Base-by-base conservation (phyloP, 2,797 vertebrate genomes). In the Melopsittacus undulatus region DNA sequence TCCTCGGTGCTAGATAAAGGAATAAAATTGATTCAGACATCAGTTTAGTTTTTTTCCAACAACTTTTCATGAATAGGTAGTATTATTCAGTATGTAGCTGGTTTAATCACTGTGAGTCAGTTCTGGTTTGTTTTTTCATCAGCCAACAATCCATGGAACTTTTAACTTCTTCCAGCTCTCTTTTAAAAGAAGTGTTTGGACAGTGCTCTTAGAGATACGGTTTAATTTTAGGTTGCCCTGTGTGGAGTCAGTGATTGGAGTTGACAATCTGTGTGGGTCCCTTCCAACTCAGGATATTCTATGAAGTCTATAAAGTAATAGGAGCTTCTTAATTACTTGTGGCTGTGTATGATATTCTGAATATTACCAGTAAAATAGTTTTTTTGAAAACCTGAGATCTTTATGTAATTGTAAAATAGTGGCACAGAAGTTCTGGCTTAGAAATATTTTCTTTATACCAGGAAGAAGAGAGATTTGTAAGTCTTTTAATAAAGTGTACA, bases 121-220 rank as follows among this genome's bases (percentile, higher is more conserved):
- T 80, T 26, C 19, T 69, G 11, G 4, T 48, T 38, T 46, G 6
- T 56, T 49, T 79, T 66, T 83, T 78, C 42, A 70, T 93, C 86
- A 93, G 45, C 57, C 62, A 86, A 9, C 40, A 77, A 80, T 59
- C 63, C n/a, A 67, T 7, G 2, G 79, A 38, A 61, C 69, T 56
- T 75, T 17, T 24, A 9, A 70, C 48, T 73, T 73, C 62, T 76
- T 90, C 45, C 74, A 74, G 5, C 34, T 61, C 24, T 70, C 45
- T 77, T 49, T 51, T 80, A 21, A 32, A 48, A 42, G 46, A 61
- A 61, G 30, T 42, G 23, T 67, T 66, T 66, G 52, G 46, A 36
- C 43, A 66, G 12, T 0, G 1, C 10, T n/a, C 1, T n/a, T 40
- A 49, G 26, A 32, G 52, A 32, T 1, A 32, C 7, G 19, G 18